A percentile compares a stretch with the other conserved stretches of the same genome.
phyloP scores from a whole-genome alignment of 2,113 vertebrate species.

The Zosterops japonicus region DNA sequence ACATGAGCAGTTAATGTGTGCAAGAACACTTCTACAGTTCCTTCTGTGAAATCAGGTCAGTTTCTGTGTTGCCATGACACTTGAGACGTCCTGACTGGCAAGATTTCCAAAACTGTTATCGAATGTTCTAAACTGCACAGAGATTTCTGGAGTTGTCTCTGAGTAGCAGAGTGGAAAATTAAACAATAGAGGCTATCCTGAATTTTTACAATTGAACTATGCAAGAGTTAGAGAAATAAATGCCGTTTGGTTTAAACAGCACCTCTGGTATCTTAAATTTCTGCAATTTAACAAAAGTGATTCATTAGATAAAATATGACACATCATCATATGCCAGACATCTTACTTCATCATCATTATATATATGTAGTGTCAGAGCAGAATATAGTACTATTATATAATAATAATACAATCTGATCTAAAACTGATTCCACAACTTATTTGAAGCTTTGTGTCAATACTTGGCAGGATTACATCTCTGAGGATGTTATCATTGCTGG shows the following conservation, averaged over 20 bases:
- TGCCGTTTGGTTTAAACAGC: neutral
- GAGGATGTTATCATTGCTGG: neutral
- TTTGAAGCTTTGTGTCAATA: neutral
- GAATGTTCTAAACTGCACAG: neutral
- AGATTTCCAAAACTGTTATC: neutral
- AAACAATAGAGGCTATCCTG: neutral
- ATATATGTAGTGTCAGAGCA: neutral
- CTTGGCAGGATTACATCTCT: neutral
- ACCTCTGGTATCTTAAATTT: neutral
- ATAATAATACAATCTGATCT: neutral
- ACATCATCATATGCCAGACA: neutral
- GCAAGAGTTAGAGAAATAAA: neutral
- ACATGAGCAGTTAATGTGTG: neutral
- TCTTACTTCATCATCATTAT: neutral
- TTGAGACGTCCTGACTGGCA: neutral
- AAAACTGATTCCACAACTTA: neutral
- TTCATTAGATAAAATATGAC: neutral
- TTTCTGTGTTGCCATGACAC: neutral
- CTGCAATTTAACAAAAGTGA: neutral
- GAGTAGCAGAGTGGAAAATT: slow-evolving; percentile 7
- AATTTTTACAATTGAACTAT: neutral
- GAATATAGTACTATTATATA: neutral
- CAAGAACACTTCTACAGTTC: neutral
- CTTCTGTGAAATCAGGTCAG: neutral
- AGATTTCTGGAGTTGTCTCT: neutral